phyloP scores from a whole-genome alignment of 2,113 vertebrate genomes.

The Peromyscus polionotus region DNA sequence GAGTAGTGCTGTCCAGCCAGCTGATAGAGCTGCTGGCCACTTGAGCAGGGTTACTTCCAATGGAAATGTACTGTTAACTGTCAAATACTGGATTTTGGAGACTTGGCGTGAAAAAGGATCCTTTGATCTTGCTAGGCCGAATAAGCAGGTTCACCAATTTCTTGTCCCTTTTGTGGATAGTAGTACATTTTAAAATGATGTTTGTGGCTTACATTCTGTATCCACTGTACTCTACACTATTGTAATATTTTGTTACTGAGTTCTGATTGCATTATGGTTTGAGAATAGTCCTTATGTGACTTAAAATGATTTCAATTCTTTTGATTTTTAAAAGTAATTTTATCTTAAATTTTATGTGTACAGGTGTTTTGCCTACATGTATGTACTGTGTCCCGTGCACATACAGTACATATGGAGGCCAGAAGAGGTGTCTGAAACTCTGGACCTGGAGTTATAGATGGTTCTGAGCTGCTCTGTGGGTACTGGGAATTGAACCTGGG shows the following conservation, averaged over 20 bases:
- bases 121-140: slow-evolving; percentile 1
- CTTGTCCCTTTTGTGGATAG: slow-evolving; percentile 28
- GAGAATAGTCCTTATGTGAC: neutral
- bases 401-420: neutral
- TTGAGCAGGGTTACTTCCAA: neutral
- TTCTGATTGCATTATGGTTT: slow-evolving; percentile 29
- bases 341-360: neutral
- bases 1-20: neutral
- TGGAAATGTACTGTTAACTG: neutral
- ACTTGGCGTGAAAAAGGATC: neutral
- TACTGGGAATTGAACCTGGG: neutral
- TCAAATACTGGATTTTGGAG: slow-evolving; percentile 1
- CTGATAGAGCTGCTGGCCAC: neutral
- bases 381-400: neutral
- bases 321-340: neutral
- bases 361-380: neutral
- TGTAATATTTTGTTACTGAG: slow-evolving; percentile 11
- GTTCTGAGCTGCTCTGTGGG: neutral
- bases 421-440: neutral
- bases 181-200: slow-evolving; percentile 29
- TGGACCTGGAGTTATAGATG: neutral
- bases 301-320: neutral
- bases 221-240: neutral
- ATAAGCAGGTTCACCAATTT: slow-evolving; percentile 48
- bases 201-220: slow-evolving; percentile 3